Base-by-base conservation (phyloP, 1,140 invertebrate genomes). In the Leptinotarsa undecemlineata region DNA sequence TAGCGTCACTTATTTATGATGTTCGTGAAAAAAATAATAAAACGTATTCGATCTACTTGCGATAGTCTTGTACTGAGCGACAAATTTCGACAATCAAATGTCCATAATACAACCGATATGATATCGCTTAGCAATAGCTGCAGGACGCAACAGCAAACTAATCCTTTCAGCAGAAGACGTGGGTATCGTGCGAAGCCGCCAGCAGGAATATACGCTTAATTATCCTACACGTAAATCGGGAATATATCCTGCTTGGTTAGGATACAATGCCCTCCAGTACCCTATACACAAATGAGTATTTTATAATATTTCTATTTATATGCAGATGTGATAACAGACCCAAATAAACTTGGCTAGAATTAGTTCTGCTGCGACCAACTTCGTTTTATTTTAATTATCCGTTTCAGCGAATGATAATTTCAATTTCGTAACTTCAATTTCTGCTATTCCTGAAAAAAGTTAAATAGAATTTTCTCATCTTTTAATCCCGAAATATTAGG, bases 271-370 rank as follows among this genome's bases (percentile, higher is more conserved):
- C 69, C 69, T 20, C 69, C 48, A 61, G 69, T 71, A 61, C 57
- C 21, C 21, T 71, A 72, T 47, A 26, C 69, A 26, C 57, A 26
- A 71, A 71, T 26, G 60, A 47, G 23, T 66, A 61, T 72, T 74
- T 74, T 74, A 74, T 74, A 75, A 77, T 72, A 78, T 76, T 73
- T 76, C 77, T 78, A 76, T 78, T 78, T 78, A 78, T 78, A 78
- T 78, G 77, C 77, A 78, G 77, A 78, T 78, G 63, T 64, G 74
- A 51, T 72, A 72, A 69, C 33, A 48, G n/a, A 26, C 33, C 68
- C 33, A 69, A 69, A 69, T 69, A 69, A 69, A 69, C 68, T 19
- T 21, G n/a, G 33, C 48, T 48, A 47, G 47, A 69, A 69, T 69
- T 69, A 69, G 48, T 48, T 57, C n/a, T 57, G 17, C 51, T 57